phyloP scores from a whole-genome alignment of 1,140 invertebrate species.

The Nixonia krombeini region DNA sequence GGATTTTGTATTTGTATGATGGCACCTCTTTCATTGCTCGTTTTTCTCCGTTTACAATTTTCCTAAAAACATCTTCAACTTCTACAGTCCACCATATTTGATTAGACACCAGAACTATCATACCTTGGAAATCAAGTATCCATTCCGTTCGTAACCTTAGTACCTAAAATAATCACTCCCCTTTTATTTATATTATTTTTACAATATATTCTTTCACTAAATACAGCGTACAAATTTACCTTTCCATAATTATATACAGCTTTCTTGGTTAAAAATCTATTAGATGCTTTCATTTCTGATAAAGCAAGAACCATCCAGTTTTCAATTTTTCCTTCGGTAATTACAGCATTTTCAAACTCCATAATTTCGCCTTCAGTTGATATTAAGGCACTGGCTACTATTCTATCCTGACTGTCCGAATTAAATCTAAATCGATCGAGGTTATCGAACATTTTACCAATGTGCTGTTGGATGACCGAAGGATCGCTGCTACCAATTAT shows the following conservation, averaged over 20 bases:
- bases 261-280: conserved; percentile 89
- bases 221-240: conserved; percentile 56
- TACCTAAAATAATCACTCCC: conserved; percentile 53
- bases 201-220: conserved; percentile 63
- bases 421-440: conserved; percentile 81
- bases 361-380: conserved; percentile 90
- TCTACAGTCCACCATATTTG: conserved; percentile 96
- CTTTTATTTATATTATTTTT: conserved; percentile 79
- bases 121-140: conserved; percentile 91
- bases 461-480: conserved; percentile 88
- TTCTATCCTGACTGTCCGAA: conserved; percentile 75
- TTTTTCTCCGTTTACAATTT: conserved; percentile 83
- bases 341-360: conserved; percentile 79
- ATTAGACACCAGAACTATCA: conserved; percentile 88
- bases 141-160: conserved; percentile 78
- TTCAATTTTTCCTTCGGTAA: conserved; percentile 80
- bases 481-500: conserved; percentile 89
- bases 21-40: conserved; percentile 87
- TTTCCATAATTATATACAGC: conserved; percentile 89
- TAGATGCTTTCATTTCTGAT: conserved; percentile 86
- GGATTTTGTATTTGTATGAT: not conserved
- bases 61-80: conserved; percentile 88
- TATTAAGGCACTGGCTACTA: conserved; percentile 83
- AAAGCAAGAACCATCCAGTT: conserved; percentile 92
- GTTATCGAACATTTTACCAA: conserved; percentile 97